These are phyloP conservation scores for Mactra quadrangularis DNA, from an alignment of 1,140 invertebrate species.

Conservation along the genomic window DNA sequence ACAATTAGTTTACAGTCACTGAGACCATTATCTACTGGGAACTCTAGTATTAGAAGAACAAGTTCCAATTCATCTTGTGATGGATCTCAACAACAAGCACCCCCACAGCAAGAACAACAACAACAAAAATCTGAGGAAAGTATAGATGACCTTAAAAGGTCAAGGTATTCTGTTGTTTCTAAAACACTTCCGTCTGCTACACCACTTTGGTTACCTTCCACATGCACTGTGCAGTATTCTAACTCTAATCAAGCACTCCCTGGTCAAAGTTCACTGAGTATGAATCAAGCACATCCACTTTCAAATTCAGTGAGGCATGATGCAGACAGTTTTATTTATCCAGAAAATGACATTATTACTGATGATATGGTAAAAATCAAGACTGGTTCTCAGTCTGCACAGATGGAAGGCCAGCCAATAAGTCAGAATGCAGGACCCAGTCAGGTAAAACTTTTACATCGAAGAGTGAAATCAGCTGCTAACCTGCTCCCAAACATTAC, in stretches of 20 bases:
- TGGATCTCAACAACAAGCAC: no score
- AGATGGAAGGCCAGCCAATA: constrained; percentile 4
- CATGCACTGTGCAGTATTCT: neutral
- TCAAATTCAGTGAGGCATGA: constrained; percentile 6
- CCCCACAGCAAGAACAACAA: no score
- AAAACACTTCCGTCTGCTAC: neutral
- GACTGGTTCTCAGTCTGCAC: constrained; percentile 32
- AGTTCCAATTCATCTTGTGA: neutral
- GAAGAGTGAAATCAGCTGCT: constrained; percentile 63
- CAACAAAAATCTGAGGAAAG: neutral
- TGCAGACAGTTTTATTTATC: constrained; percentile 69
- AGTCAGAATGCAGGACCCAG: neutral
- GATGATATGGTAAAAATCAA: constrained; percentile 57
- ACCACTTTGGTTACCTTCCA: constrained; percentile 6
- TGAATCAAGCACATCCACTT: neutral
- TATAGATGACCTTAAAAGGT: neutral
- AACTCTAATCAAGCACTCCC: neutral
- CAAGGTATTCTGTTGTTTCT: neutral
- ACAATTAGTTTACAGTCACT: neutral
- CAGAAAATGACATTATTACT: constrained; percentile 57
- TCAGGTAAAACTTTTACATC: constrained; percentile 53
- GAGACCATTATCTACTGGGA: constrained; percentile 17
- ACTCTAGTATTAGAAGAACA: neutral
- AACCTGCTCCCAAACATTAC: constrained; percentile 58
- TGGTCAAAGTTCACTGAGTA: neutral